Evolutionary conservation across 2,888 invertebrate species (phyloP).

Genomic region (Eilema sororculum): DNA sequence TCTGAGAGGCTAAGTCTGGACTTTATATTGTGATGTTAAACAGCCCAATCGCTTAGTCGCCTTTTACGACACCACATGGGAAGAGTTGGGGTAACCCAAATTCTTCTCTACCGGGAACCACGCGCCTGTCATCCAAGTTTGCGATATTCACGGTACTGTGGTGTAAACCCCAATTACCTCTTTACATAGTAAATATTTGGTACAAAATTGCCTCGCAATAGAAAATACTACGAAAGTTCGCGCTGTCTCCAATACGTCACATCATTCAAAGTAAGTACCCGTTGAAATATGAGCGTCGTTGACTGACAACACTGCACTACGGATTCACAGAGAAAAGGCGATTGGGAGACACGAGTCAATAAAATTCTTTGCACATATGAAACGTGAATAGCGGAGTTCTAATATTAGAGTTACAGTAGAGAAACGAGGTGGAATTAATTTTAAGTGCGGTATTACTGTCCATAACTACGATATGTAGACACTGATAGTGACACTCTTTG

Average conservation of each 20-base stretch:
- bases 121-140: too few species aligned
- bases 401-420: constrained; percentile 7
- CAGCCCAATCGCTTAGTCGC: too few species aligned
- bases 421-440: constrained; percentile 1
- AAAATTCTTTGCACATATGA: constrained; percentile 27
- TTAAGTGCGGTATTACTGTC: background rate
- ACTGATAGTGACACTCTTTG: background rate
- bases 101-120: too few species aligned
- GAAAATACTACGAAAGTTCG: background rate
- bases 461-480: background rate
- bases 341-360: constrained; percentile 36
- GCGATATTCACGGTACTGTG: too few species aligned
- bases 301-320: constrained; percentile 42
- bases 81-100: too few species aligned
- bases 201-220: background rate
- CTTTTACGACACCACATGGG: too few species aligned
- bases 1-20: too few species aligned
- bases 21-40: too few species aligned
- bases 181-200: background rate
- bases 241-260: constrained; percentile 40
- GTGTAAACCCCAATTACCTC: too few species aligned
- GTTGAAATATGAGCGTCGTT: constrained; percentile 38
- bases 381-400: constrained; percentile 26
- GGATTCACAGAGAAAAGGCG: constrained; percentile 32
- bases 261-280: constrained; percentile 46